Evolutionary conservation across 2,113 vertebrate genomes (phyloP).

Genomic region (Cranoglanis bouderius): DNA sequence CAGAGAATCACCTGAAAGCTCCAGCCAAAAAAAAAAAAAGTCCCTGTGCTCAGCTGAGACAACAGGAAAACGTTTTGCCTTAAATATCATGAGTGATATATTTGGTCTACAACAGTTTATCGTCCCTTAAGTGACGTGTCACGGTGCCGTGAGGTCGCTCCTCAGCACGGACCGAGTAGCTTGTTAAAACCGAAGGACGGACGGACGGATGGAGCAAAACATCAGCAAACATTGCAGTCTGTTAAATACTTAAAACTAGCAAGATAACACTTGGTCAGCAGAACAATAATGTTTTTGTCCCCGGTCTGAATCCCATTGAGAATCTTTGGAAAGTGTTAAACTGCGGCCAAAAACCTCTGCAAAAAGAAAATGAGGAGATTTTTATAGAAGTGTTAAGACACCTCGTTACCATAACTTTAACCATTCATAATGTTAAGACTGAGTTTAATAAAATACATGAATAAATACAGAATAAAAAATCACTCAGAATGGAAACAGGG

Average conservation of each 20-base stretch:
- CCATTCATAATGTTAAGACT: not conserved
- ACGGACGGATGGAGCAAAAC: conserved; percentile 25
- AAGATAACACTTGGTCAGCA: conserved; percentile 4
- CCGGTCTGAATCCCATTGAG: not conserved
- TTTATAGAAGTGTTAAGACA: not conserved
- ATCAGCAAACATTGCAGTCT: conserved; percentile 32
- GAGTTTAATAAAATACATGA: not conserved
- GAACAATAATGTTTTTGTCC: not conserved
- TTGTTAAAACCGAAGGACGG: conserved; percentile 17
- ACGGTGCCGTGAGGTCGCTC: conserved; percentile 28
- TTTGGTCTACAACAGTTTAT: conserved; percentile 8
- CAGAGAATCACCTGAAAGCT: not conserved
- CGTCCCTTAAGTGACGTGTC: conserved; percentile 14
- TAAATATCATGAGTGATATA: conserved; percentile 15
- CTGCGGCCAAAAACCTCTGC: not conserved
- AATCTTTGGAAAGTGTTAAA: not conserved
- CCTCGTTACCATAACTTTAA: not conserved
- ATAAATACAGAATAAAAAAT: not conserved
- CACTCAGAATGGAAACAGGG: not conserved
- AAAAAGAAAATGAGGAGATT: not conserved
- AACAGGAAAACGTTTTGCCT: not conserved
- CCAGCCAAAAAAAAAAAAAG: not conserved
- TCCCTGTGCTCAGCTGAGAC: conserved; percentile 1
- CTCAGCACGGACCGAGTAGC: not conserved
- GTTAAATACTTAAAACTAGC: conserved; percentile 27